These are phyloP conservation scores for Sarcophaga rosellei DNA, from an alignment of 2,888 invertebrate species.

Conservation along the genomic window DNA sequence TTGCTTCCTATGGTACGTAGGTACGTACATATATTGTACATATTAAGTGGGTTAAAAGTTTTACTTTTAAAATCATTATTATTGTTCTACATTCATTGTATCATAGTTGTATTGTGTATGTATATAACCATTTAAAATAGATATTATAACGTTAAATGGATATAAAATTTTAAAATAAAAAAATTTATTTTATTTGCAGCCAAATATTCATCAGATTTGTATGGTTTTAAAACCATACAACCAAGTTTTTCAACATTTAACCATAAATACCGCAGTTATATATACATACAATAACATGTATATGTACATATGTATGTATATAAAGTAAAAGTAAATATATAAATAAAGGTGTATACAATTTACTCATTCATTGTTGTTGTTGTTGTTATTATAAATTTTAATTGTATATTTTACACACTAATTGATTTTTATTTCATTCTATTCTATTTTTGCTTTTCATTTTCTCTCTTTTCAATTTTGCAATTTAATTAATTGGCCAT, in stretches of 20 bases:
- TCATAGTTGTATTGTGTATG: too few species aligned
- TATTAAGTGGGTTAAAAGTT: too few species aligned
- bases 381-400: not conserved
- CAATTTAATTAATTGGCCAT: constrained; percentile 52
- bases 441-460: constrained; percentile 46
- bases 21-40: too few species aligned
- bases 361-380: not conserved
- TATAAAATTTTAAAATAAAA: not conserved
- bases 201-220: not conserved
- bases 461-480: not conserved
- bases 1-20: not conserved
- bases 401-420: not conserved
- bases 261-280: constrained; percentile 37
- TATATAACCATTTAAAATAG: not conserved
- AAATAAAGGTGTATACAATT: not conserved
- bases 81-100: too few species aligned
- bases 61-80: too few species aligned
- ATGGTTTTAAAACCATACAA: constrained; percentile 19
- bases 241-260: constrained; percentile 33
- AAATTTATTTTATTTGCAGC: not conserved
- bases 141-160: not conserved
- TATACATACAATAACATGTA: not conserved
- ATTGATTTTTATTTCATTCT: constrained; percentile 12
- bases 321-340: not conserved
- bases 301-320: not conserved